Conservation (phyloP, 2,113 vertebrate genomes). For the Hylia prasina region DNA sequence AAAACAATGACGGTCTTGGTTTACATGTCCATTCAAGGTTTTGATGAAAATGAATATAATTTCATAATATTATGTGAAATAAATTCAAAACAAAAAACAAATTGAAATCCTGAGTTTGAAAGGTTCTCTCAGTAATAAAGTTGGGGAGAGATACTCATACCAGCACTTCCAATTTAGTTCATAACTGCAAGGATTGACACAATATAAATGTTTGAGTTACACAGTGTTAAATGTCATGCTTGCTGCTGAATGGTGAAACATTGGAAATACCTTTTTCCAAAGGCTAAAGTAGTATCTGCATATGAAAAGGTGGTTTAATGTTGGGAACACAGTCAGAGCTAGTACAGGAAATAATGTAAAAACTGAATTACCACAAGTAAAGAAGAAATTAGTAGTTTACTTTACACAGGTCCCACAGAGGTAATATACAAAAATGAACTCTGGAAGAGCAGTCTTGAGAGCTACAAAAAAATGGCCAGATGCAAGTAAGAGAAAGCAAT, state of each 20-base stretch:
- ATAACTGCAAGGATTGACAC: neutral
- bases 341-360: neutral
- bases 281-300: neutral
- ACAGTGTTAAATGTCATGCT: neutral
- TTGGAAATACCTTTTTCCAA: neutral
- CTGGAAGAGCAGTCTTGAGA: neutral
- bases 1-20: neutral
- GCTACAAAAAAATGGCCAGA: neutral
- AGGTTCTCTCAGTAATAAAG: neutral
- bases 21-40: neutral
- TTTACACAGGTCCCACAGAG: neutral
- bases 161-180: neutral
- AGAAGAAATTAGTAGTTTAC: neutral
- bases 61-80: neutral
- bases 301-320: neutral
- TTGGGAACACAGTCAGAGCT: neutral
- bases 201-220: neutral
- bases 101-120: neutral
- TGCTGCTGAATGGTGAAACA: neutral
- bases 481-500: neutral
- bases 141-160: neutral
- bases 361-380: neutral
- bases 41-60: neutral
- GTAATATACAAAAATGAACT: neutral
- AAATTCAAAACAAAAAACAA: neutral